Base-by-base conservation (phyloP, 2,888 invertebrate species). In the Phaonia tiefii region DNA sequence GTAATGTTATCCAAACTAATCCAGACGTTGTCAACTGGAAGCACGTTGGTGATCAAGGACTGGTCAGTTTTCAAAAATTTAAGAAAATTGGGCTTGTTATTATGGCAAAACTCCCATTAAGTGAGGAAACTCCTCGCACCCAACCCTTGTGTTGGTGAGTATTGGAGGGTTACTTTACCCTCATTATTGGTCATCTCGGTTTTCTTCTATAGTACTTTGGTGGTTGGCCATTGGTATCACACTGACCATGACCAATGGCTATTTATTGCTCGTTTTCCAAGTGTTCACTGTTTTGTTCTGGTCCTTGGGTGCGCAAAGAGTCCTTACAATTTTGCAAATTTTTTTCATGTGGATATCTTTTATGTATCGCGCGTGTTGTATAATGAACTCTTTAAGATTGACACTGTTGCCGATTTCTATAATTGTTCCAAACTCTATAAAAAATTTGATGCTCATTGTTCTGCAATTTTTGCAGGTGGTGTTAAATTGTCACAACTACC, bases 201-300 rank as follows among this genome's bases (percentile, higher is more conserved):
- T 71, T 67, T n/a, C n/a, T 76, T 49, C 42, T 39, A 11, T 73
- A 13, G 0, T 10, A 5, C 15, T 46, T 42, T 4, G 4, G 13
- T n/a, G 49, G 17, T 60, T 31, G 49, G 63, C 26, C 46, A 10
- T 22, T 66, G 20, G 22, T 17, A 42, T 75, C 72, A 49, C 37
- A 75, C 79, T 82, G 82, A 80, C 80, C 82, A 79, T 79, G 69
- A 72, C 78, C 70, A 82, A 79, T 74, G 76, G n/a, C 49, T 37
- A 69, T 80, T 77, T 80, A 74, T 73, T 77, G 51, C 22, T 26
- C 1, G 60, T 56, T 44, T 44, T 66, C 75, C 51, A 67, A 73
- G 49, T 65, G 69, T 37, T 42, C 63, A 69, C 51, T 13, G 15
- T 58, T 63, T 15, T 67, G 22, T 60, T 46, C 22, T 51, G 25